A percentile compares a stretch with the other conserved stretches of the same genome.
Evolutionary conservation across 1,140 invertebrate genomes (phyloP).

Genomic region (Proales similis): DNA sequence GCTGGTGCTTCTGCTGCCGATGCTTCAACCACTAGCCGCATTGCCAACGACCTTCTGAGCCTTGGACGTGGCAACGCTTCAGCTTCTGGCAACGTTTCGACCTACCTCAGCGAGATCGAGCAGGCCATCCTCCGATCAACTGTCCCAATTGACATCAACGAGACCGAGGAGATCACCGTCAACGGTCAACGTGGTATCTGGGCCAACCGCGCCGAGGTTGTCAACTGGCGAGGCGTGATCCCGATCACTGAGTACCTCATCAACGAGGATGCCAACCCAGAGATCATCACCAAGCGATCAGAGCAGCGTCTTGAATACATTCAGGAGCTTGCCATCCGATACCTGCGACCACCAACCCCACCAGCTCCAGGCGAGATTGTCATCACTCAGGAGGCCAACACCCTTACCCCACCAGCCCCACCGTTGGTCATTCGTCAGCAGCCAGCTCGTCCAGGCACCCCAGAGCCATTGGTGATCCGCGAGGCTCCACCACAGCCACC

Average conservation of each 20-base stretch:
- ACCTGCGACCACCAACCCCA: slow-evolving; percentile 36
- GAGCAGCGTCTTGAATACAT: slow-evolving; percentile 5
- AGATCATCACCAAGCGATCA: slow-evolving; percentile 6
- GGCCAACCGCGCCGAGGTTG: slow-evolving; percentile 7
- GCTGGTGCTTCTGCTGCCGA: no score
- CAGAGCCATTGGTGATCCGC: slow-evolving; percentile 24
- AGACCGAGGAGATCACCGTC: slow-evolving; percentile 18
- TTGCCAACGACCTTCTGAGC: no score
- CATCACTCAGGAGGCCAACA: neutral
- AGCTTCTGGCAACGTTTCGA: neutral
- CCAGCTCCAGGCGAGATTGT: slow-evolving; percentile 35
- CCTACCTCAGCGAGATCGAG: slow-evolving; percentile 19
- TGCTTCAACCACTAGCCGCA: no score
- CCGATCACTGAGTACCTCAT: slow-evolving; percentile 18
- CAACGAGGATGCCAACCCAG: slow-evolving; percentile 26
- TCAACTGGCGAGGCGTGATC: slow-evolving; percentile 1
- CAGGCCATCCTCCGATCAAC: slow-evolving; percentile 21
- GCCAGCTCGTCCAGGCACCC: slow-evolving; percentile 14
- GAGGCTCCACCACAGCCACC: slow-evolving; percentile 33
- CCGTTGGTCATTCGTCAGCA: slow-evolving; percentile 26
- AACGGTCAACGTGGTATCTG: slow-evolving; percentile 8
- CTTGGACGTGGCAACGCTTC: no score
- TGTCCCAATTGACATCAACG: slow-evolving; percentile 12
- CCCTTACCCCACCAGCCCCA: slow-evolving; percentile 17
- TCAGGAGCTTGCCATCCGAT: slow-evolving; percentile 30